These are phyloP conservation scores for Lepus timidus DNA, from an alignment of 2,113 vertebrate species.

Conservation along the genomic window DNA sequence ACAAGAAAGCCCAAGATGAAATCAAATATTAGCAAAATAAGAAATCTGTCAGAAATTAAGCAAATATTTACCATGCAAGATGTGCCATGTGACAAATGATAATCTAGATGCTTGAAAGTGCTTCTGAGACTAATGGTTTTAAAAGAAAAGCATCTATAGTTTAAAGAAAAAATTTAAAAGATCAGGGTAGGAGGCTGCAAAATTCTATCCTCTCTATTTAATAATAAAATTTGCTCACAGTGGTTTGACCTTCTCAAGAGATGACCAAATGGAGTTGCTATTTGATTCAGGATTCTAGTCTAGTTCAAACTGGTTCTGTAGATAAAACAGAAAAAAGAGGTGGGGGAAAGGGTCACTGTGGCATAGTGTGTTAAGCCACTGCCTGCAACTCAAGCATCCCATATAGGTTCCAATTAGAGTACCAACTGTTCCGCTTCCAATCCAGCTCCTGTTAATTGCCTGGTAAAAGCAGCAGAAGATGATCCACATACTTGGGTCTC, in stretches of 20 bases:
- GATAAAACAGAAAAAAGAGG: not conserved
- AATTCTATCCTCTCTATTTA: not conserved
- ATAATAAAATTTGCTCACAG: not conserved
- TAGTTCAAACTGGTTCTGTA: not conserved
- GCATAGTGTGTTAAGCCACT: no score
- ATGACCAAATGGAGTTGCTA: slow-evolving; percentile 37
- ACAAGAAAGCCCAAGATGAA: slow-evolving; percentile 58
- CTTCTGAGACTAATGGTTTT: slow-evolving; percentile 13
- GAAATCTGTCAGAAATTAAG: slow-evolving; percentile 46
- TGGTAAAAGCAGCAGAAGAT: no score
- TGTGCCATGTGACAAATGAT: not conserved
- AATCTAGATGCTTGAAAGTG: slow-evolving; percentile 28
- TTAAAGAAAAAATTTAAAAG: not conserved
- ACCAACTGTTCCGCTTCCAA: no score
- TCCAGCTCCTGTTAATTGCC: no score
- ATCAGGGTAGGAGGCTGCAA: not conserved
- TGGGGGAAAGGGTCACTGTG: no score
- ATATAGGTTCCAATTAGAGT: no score
- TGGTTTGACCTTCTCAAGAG: slow-evolving; percentile 13
- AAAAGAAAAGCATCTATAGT: slow-evolving; percentile 59
- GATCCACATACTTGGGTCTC: no score
- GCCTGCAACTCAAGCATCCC: no score
- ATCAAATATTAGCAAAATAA: slow-evolving; percentile 70
- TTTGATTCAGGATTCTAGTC: not conserved
- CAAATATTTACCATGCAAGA: slow-evolving; percentile 66